Base-by-base conservation (phyloP, 2,113 vertebrate species). In the Leucopternis melanops region DNA sequence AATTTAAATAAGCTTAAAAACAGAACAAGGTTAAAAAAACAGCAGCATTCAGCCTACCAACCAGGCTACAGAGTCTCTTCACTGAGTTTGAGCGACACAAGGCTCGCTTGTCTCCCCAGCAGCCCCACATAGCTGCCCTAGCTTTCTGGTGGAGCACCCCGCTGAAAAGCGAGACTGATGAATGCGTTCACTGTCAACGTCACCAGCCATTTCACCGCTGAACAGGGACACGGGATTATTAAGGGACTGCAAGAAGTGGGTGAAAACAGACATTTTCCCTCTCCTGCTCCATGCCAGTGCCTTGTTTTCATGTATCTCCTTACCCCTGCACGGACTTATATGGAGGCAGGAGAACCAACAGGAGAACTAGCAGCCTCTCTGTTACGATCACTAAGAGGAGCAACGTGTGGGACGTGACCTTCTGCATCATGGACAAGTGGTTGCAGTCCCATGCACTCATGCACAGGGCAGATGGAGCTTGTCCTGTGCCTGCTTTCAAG, bases 1-100 rank as follows among this genome's bases (percentile, higher is more conserved):
- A 58, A 96, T 91, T 95, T 88, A 87, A 95, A 95, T 94, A 87
- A 94, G 87, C 66, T 92, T 75, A 85, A 95, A 96, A 97, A 79
- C 58, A 90, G 93, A 82, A 54, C 73, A 91, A 96, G 66, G 75
- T 95, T 90, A 47, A 82, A 78, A 92, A 92, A 87, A 0, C 26
- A 82, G 25, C 54, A 58, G 42, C 38, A 52, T 77, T 82, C 58
- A 94, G 62, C 62, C 86, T 85, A 72, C 69, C 44, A 95, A 11
- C 10, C 77, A 65, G 52, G 17, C 52, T 91, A 54, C 32, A 71
- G 19, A 80, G 22, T 34, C 20, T 61, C 44, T 69, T 89, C 52
- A 34, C 38, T 26, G 70, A 85, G 47, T 77, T 13, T 62, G 15
- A 75, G 40, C 61, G 86, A n/a, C 49, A 44, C 13, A 57, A 65